Percentiles rank a stretch among this genome's conserved stretches.
These are phyloP conservation scores for Indri indri DNA, from an alignment of 2,113 vertebrate genomes.

Conservation along the genomic window DNA sequence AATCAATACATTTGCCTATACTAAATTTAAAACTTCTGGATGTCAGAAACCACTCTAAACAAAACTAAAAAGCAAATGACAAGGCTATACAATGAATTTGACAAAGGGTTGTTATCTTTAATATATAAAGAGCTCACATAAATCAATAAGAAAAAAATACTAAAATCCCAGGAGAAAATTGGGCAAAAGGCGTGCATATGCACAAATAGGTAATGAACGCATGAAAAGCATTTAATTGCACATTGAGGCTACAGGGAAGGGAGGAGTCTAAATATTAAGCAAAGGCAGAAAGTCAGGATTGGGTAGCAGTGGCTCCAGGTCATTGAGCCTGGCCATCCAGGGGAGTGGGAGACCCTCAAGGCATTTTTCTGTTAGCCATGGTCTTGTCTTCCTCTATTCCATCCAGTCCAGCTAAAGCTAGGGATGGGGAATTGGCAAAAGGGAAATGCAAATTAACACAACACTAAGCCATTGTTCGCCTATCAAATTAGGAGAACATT, in stretches of 20 bases:
- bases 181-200: background rate
- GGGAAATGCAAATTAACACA: constrained; percentile 23
- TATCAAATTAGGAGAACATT: background rate
- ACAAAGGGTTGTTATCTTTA: constrained; percentile 57
- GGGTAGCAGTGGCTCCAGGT: background rate
- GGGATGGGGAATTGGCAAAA: background rate
- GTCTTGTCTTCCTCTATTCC: background rate
- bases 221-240: background rate
- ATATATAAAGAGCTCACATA: constrained; percentile 56
- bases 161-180: constrained; percentile 46
- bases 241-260: background rate
- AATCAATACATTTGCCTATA: constrained; percentile 66
- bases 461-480: background rate
- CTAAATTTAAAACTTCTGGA: constrained; percentile 58
- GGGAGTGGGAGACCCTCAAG: background rate
- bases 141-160: constrained; percentile 59
- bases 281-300: background rate
- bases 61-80: constrained; percentile 64
- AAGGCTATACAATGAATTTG: constrained; percentile 43
- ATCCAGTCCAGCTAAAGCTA: background rate
- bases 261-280: background rate
- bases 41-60: constrained; percentile 57
- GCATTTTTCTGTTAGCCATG: background rate
- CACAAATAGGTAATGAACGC: constrained; percentile 47
- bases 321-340: background rate